Conservation (phyloP, 2,888 invertebrate species). For the Noctua comes region DNA sequence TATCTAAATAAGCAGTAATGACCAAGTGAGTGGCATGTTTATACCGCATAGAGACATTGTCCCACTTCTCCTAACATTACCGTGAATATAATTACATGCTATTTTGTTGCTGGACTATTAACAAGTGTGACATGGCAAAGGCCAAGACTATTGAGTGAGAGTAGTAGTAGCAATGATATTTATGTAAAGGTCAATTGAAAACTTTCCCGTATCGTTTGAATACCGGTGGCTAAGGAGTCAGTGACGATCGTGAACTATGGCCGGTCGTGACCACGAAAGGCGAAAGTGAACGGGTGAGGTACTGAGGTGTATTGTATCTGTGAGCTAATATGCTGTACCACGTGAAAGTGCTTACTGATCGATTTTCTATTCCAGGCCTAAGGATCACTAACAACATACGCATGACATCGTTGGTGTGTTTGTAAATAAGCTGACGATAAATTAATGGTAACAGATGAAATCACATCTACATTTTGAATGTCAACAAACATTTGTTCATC, state of each 20-base stretch:
- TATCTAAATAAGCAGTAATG: conserved; percentile 52
- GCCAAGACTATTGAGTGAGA: conserved; percentile 55
- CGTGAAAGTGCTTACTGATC: conserved; percentile 69
- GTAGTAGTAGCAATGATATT: conserved; percentile 58
- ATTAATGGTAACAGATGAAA: conserved; percentile 26
- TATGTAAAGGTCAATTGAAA: conserved; percentile 68
- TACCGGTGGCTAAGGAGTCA: conserved; percentile 69
- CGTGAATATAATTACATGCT: conserved; percentile 50
- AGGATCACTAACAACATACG: conserved; percentile 20
- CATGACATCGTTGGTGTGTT: conserved; percentile 40
- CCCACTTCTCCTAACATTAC: conserved; percentile 54
- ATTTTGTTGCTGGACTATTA: conserved; percentile 45
- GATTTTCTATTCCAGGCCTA: conserved; percentile 50
- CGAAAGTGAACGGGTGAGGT: conserved; percentile 77
- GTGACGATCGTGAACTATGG: conserved; percentile 74
- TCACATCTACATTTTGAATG: conserved; percentile 39
- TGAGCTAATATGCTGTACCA: conserved; percentile 71
- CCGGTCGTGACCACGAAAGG: conserved; percentile 76
- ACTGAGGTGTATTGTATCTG: conserved; percentile 68
- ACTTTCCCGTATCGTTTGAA: conserved; percentile 68
- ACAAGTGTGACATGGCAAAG: conserved; percentile 58
- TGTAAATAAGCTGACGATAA: conserved; percentile 38
- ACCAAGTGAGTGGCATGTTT: conserved; percentile 48
- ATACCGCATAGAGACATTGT: conserved; percentile 55
- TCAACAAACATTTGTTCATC: conserved; percentile 35